These are phyloP conservation scores for Mechanitis mazaeus DNA, from an alignment of 2,888 invertebrate species.

Conservation along the genomic window DNA sequence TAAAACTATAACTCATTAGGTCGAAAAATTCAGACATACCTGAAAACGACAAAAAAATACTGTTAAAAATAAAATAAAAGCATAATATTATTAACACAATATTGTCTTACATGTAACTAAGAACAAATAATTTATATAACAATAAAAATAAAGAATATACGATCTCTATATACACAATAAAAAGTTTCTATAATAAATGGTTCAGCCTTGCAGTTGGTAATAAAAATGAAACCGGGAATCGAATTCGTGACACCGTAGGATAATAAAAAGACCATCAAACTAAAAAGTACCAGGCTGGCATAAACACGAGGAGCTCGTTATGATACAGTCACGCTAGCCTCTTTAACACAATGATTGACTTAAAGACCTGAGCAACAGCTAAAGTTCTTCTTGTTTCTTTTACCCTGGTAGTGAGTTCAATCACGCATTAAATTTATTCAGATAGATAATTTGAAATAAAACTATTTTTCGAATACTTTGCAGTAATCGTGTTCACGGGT, in stretches of 20 bases:
- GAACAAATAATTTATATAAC: too few species aligned
- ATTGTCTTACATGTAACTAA: too few species aligned
- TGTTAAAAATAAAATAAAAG: too few species aligned
- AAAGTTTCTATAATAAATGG: not conserved
- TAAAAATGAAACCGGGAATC: constrained; percentile 13
- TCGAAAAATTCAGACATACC: too few species aligned
- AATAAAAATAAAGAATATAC: too few species aligned
- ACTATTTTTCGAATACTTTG: too few species aligned
- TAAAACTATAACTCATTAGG: too few species aligned
- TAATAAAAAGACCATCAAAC: constrained; percentile 19
- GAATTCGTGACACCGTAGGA: constrained; percentile 15
- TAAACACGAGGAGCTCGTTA: constrained; percentile 26
- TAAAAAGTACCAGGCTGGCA: constrained; percentile 23
- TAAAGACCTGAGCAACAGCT: not conserved
- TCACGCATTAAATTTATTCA: not conserved
- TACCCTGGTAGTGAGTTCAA: not conserved
- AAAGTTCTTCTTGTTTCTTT: not conserved
- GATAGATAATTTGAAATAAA: too few species aligned
- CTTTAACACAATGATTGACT: constrained; percentile 8
- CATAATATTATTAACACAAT: too few species aligned
- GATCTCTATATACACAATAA: not conserved
- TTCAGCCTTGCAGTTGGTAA: not conserved
- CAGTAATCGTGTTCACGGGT: too few species aligned
- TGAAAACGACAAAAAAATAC: too few species aligned
- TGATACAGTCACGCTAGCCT: constrained; percentile 6